phyloP scores from a whole-genome alignment of 2,113 vertebrate species.

The Podocnemis expansa region DNA sequence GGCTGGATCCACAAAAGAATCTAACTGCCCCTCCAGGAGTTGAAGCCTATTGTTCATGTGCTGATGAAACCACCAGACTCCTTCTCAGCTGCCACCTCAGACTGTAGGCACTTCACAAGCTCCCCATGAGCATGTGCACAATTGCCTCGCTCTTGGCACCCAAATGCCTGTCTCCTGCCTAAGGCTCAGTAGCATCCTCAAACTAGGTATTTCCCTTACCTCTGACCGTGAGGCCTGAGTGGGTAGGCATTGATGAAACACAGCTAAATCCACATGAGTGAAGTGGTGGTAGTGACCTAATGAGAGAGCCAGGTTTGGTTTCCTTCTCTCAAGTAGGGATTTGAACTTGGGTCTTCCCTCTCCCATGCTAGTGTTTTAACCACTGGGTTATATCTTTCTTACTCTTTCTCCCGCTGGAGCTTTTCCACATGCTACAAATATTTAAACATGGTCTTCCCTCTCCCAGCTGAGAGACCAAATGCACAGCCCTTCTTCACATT shows the following conservation, averaged over 20 bases:
- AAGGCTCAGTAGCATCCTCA: neutral
- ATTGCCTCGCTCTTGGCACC: too few relatives aligned
- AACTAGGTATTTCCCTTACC: too few relatives aligned
- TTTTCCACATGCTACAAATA: neutral
- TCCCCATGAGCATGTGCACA: too few relatives aligned
- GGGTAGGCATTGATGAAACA: neutral
- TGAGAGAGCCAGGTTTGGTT: neutral
- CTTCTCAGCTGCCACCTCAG: too few relatives aligned
- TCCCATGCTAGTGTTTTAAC: neutral
- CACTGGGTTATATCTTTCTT: neutral
- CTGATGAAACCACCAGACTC: too few relatives aligned
- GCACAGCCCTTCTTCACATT: too few relatives aligned
- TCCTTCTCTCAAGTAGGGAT: neutral
- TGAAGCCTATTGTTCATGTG: too few relatives aligned
- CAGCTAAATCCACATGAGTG: neutral
- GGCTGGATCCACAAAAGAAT: too few relatives aligned
- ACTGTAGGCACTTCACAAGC: too few relatives aligned
- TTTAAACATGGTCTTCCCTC: neutral
- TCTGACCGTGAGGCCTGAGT: neutral
- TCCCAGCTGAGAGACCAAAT: neutral
- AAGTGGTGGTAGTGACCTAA: neutral
- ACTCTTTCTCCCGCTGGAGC: neutral
- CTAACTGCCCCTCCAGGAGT: too few relatives aligned
- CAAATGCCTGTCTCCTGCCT: neutral
- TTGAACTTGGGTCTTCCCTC: neutral